Percentiles rank a stretch among this genome's conserved stretches.
Evolutionary conservation across 2,113 vertebrate genomes (phyloP).

Genomic region (Thryonomys swinderianus): DNA sequence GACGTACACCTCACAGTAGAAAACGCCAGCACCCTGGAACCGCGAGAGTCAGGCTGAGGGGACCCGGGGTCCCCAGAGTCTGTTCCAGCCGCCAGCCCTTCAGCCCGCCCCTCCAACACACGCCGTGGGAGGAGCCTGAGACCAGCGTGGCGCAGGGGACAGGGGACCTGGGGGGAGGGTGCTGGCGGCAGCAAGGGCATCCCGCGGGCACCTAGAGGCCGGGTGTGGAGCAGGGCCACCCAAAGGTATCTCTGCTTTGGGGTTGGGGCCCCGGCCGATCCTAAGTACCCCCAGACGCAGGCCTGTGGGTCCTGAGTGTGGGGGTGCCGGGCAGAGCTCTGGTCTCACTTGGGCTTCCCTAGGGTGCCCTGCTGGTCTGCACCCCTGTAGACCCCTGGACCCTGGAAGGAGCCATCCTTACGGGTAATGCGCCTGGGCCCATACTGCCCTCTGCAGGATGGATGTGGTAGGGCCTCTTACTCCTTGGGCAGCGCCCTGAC

Average conservation of each 20-base stretch:
- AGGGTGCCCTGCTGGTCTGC: neutral
- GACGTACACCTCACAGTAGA: neutral
- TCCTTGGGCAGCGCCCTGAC: constrained; percentile 43
- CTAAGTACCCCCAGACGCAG: neutral
- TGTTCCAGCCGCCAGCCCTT: neutral
- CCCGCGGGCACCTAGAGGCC: neutral
- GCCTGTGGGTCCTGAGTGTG: fast-evolving
- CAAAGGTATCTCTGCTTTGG: neutral
- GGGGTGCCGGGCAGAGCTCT: neutral
- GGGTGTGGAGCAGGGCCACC: neutral
- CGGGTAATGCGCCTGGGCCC: neutral
- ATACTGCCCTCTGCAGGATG: neutral
- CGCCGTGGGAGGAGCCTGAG: neutral
- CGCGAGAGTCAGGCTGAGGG: fast-evolving
- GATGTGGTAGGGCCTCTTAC: neutral
- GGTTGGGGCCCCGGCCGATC: no score
- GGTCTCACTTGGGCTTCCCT: neutral
- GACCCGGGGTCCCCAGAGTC: neutral
- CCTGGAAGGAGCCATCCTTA: neutral
- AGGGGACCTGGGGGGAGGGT: neutral
- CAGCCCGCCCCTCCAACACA: neutral
- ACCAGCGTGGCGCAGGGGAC: neutral
- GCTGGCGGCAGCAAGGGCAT: neutral
- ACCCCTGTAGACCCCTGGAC: neutral
- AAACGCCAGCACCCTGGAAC: neutral